Evolutionary conservation across 2,888 invertebrate genomes (phyloP), one percentile per base, ranked within the genome.

Genomic region (Lagria hirta): DNA sequence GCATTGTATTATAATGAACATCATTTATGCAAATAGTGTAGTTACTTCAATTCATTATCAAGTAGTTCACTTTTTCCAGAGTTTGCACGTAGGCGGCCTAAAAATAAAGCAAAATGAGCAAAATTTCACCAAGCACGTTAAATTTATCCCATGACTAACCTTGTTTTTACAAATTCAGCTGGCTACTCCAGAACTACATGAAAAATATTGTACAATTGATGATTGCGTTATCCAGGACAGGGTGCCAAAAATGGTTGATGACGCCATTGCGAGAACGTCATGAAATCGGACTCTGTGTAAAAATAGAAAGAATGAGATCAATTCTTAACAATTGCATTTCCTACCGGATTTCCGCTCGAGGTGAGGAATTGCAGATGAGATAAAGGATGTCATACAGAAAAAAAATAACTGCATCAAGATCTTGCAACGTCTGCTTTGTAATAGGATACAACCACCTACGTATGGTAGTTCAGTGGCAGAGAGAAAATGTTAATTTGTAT

Each of bases 291-390:
- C 38, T 27, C 27, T 13, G 2, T 4, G 21, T 8, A 21, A 21
- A 21, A 21, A 21, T 2, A 21, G 21, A 3, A 21, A 4, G 10
- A 2, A n/a, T n/a, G n/a, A n/a, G n/a, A n/a, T n/a, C n/a, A n/a
- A n/a, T n/a, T n/a, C n/a, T n/a, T n/a, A n/a, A n/a, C n/a, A n/a
- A n/a, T n/a, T n/a, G n/a, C n/a, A n/a, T n/a, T n/a, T n/a, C n/a
- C 33, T 26, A 27, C 33, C 41, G 41, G 41, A 41, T 41, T 41
- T 41, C 41, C 41, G 41, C 32, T 40, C 30, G 24, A 24, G 40
- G 30, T n/a, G n/a, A n/a, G n/a, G n/a, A n/a, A n/a, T n/a, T n/a
- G n/a, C n/a, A n/a, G n/a, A n/a, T n/a, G n/a, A n/a, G n/a, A n/a
- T n/a, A n/a, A n/a, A n/a, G n/a, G n/a, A n/a, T n/a, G n/a, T n/a